These are phyloP conservation scores for Drosophila nikananu DNA, from an alignment of 1,140 invertebrate genomes.

Conservation along the genomic window DNA sequence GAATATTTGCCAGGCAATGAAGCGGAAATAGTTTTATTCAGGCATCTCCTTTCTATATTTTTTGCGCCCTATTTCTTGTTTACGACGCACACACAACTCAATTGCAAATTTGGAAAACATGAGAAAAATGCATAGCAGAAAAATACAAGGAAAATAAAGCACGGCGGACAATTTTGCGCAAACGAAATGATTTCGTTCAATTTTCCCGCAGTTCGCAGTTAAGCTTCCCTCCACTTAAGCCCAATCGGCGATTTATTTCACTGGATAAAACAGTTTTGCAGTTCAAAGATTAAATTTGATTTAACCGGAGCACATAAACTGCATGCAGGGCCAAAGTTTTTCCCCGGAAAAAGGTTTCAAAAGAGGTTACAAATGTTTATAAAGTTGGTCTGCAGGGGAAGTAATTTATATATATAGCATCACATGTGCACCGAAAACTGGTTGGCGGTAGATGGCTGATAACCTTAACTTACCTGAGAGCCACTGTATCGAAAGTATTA, in stretches of 20 bases:
- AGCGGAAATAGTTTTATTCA: constrained; percentile 52
- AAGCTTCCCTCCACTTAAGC: constrained; percentile 16
- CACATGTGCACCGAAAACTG: constrained; percentile 2
- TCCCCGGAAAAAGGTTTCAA: constrained; percentile 20
- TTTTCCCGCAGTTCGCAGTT: constrained; percentile 22
- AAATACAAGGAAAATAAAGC: constrained; percentile 8
- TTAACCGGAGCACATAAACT: constrained; percentile 37
- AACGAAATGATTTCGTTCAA: constrained; percentile 6
- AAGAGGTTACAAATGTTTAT: constrained; percentile 45
- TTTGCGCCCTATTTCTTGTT: constrained; percentile 27
- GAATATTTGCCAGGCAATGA: constrained; percentile 52
- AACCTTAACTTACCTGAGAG: background rate
- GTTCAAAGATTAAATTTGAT: constrained; percentile 13
- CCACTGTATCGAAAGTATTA: constrained; percentile 1
- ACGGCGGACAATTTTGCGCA: background rate
- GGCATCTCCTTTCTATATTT: constrained; percentile 6
- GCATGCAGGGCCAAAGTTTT: constrained; percentile 19
- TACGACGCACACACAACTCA: constrained; percentile 13
- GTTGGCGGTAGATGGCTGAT: background rate
- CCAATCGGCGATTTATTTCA: constrained; percentile 25
- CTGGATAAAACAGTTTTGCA: constrained; percentile 19
- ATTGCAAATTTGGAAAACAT: constrained; percentile 39
- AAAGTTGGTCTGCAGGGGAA: constrained; percentile 5
- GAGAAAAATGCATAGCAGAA: constrained; percentile 5
- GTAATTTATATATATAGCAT: background rate